Base-by-base conservation (phyloP, 2,888 invertebrate species). In the Lepas anatifera region DNA sequence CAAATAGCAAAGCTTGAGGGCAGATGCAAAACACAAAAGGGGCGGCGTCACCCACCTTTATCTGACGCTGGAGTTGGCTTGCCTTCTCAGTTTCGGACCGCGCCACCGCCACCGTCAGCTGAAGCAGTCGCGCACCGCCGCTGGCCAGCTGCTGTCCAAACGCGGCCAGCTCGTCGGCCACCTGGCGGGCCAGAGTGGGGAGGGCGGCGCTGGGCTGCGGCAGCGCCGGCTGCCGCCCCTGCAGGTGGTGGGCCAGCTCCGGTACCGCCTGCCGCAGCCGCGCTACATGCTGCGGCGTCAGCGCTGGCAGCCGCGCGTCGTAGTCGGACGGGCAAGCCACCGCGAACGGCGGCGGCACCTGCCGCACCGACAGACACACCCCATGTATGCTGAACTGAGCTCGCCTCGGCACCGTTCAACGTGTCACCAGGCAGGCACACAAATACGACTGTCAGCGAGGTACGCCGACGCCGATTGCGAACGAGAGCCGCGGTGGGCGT, bases 301-400 rank as follows among this genome's bases (percentile, higher is more conserved):
- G 74, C 82, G 82, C 75, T 27, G 90, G 90, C 73, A 91, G 80
- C 58, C 83, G 82, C 27, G 84, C 83, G 78, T 93, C 92, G 77
- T 92, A 92, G n/a, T 84, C 81, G 0, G 86, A 82, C 0, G 92
- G 91, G 71, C 89, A 85, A 77, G 89, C 87, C 6, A 89, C 91
- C 68, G 92, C 94, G 79, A 90, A 96, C 0, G 87, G 83, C 3
- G 89, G 88, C 1, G 94, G 91, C 72, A 88, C 81, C n/a, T n/a
- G n/a, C n/a, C n/a, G n/a, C n/a, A n/a, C n/a, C n/a, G n/a, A n/a
- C n/a, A n/a, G n/a, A n/a, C n/a, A n/a, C n/a, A n/a, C n/a, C n/a
- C n/a, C n/a, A n/a, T n/a, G n/a, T n/a, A n/a, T n/a, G n/a, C n/a
- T n/a, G n/a, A n/a, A n/a, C n/a, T n/a, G n/a, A n/a, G n/a, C n/a